Conservation (phyloP, 1,140 invertebrate genomes). For the Zaprionus ghesquierei region DNA sequence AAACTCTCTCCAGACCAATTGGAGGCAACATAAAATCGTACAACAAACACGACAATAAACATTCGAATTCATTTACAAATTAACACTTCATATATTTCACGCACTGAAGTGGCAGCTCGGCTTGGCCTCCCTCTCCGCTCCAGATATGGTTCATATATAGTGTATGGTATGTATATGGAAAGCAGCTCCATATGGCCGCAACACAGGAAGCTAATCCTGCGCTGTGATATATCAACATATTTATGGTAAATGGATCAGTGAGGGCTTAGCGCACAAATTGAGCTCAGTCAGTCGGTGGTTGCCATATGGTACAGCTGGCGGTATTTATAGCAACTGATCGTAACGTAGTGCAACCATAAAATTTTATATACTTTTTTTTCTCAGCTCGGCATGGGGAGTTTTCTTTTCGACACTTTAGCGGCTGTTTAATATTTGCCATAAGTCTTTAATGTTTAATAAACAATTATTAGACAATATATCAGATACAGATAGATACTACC, state of each 20-base stretch:
- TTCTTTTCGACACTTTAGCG: constrained; percentile 40
- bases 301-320: constrained; percentile 56
- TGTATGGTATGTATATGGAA: not conserved
- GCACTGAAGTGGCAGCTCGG: constrained; percentile 52
- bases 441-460: constrained; percentile 77
- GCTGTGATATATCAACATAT: constrained; percentile 81
- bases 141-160: not conserved
- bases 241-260: constrained; percentile 77
- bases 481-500: not conserved
- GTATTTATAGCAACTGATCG: constrained; percentile 21
- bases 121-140: not conserved
- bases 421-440: constrained; percentile 64
- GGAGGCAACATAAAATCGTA: constrained; percentile 48
- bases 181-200: constrained; percentile 68
- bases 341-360: constrained; percentile 42
- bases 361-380: constrained; percentile 63
- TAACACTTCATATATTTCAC: constrained; percentile 74
- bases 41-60: constrained; percentile 68
- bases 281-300: constrained; percentile 50
- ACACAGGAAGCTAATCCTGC: constrained; percentile 79
- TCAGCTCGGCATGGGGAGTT: not conserved
- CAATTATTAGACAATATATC: constrained; percentile 74
- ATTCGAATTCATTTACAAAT: constrained; percentile 64
- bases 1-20: constrained; percentile 42
- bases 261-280: constrained; percentile 52